These are phyloP conservation scores for Callipepla californica DNA, from an alignment of 2,113 vertebrate genomes.

Conservation along the genomic window DNA sequence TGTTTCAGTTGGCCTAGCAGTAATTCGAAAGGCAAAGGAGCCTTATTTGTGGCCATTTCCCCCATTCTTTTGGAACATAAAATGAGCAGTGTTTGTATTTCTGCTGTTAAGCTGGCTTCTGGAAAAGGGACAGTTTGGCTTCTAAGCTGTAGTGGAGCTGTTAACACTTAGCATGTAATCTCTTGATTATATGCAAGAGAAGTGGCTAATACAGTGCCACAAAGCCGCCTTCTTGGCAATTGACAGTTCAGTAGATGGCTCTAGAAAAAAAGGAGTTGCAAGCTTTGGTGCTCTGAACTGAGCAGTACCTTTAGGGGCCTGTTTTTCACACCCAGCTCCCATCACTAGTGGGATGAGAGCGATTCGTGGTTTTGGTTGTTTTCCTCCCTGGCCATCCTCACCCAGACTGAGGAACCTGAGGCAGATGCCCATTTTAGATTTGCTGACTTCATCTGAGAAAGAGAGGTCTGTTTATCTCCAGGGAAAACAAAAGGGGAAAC, in stretches of 20 bases:
- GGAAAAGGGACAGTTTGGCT: conserved; percentile 1
- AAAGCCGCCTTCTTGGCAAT: neutral
- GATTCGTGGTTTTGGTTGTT: neutral
- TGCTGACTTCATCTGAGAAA: neutral
- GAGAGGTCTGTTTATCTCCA: neutral
- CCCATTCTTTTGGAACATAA: conserved; percentile 1
- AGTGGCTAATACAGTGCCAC: neutral
- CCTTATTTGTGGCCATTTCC: neutral
- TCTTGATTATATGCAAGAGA: neutral
- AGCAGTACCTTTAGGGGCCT: neutral
- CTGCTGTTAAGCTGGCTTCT: neutral
- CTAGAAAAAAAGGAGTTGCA: neutral
- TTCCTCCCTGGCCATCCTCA: neutral
- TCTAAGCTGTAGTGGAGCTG: neutral
- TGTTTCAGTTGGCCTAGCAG: neutral
- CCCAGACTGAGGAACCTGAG: neutral
- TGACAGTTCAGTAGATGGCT: neutral
- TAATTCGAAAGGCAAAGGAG: neutral
- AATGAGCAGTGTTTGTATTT: conserved; percentile 3
- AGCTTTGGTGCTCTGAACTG: neutral
- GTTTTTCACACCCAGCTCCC: neutral
- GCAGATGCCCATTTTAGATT: neutral
- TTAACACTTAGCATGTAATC: neutral
- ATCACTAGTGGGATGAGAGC: rapidly evolving
- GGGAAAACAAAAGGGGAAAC: neutral